phyloP scores from a whole-genome alignment of 1,140 invertebrate genomes.

The Drosophila guanche region DNA sequence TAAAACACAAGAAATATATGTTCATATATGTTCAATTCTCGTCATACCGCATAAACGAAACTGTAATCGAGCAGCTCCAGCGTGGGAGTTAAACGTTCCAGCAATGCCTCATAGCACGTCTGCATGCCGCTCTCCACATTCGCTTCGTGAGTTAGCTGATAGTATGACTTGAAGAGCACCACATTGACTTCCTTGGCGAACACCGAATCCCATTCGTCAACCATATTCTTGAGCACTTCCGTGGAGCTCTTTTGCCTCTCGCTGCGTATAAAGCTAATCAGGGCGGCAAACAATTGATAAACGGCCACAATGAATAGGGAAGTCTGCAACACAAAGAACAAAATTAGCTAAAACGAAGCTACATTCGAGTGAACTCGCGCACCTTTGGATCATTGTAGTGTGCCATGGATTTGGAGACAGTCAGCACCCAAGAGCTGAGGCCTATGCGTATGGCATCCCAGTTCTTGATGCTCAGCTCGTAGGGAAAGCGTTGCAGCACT shows the following conservation, averaged over 20 bases:
- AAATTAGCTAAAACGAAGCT: not conserved
- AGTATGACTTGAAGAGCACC: slow-evolving; percentile 84
- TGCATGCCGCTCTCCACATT: slow-evolving; percentile 46
- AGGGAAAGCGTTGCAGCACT: slow-evolving; percentile 82
- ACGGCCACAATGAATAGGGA: slow-evolving; percentile 84
- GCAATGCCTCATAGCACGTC: slow-evolving; percentile 42
- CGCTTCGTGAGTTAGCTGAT: slow-evolving; percentile 62
- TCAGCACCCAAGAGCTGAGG: slow-evolving; percentile 86
- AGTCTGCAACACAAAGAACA: slow-evolving; percentile 71
- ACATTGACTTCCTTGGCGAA: slow-evolving; percentile 85
- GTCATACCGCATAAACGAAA: slow-evolving; percentile 62
- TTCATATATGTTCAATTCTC: not conserved
- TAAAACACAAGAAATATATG: not conserved
- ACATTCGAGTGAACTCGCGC: slow-evolving; percentile 18
- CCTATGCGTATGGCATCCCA: slow-evolving; percentile 89
- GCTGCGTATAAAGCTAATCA: slow-evolving; percentile 84
- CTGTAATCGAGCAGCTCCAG: slow-evolving; percentile 67
- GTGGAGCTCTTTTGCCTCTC: slow-evolving; percentile 84
- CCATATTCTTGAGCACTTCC: slow-evolving; percentile 83
- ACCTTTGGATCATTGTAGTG: slow-evolving; percentile 84
- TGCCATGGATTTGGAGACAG: slow-evolving; percentile 83
- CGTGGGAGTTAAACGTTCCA: slow-evolving; percentile 52
- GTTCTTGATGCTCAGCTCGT: slow-evolving; percentile 83
- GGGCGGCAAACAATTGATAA: slow-evolving; percentile 84
- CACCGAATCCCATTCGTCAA: slow-evolving; percentile 86